Evolutionary conservation across 2,888 invertebrate species (phyloP), one percentile per base, ranked within the genome.

Genomic region (Macrosoma leucophasiata): DNA sequence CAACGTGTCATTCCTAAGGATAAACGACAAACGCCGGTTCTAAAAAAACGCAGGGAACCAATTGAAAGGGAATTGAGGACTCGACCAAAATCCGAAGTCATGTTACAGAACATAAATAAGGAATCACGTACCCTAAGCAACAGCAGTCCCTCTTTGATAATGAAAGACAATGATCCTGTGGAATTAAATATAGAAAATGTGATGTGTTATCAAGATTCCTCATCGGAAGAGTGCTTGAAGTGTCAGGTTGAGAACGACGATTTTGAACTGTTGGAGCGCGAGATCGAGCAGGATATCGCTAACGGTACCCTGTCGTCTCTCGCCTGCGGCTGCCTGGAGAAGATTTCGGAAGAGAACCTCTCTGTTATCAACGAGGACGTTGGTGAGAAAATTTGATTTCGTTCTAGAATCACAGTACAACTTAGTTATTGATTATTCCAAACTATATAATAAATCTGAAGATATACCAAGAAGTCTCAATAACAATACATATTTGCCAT

Each of bases 271-370:
- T 43, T 82, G 0, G 82, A 84, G 48, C 50, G 61, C 28, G 67
- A 70, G 44, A 81, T 84, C 3, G 82, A 82, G 32, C 66, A 69
- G 26, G 78, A 77, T 13, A 34, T 77, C 0, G 66, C 68, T 0
- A 63, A 46, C 12, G 44, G 48, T 15, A 63, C 55, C 28, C 38
- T 55, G 11, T 48, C 58, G 0, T 54, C 64, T 1, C 25, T 68
- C 15, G 55, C 61, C 0, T 64, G 68, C 28, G 64, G 72, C 2
- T 70, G 65, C 31, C 56, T 82, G 13, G 70, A 63, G 36, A 84
- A 81, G 45, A 84, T 84, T 40, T 84, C 82, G 0, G 82, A 82
- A 36, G 82, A 84, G 29, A 79, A 81, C 39, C 62, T 82, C 2
- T 65, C 76, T 0, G 46, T 52, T 2, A 41, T 72, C 2, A 67